phyloP scores from a whole-genome alignment of 2,797 vertebrate genomes.

The Eospalax fontanierii region DNA sequence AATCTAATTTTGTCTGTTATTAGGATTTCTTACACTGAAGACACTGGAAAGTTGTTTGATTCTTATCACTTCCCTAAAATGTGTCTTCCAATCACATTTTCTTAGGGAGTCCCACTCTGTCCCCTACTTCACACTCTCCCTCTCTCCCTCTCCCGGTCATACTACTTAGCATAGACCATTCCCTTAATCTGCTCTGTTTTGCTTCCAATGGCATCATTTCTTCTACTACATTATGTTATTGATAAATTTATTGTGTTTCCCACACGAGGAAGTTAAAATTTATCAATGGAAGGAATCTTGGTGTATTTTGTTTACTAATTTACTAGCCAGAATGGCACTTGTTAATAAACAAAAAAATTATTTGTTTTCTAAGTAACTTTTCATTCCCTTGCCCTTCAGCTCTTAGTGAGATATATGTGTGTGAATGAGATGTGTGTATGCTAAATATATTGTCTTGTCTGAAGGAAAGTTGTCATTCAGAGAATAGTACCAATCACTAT shows the following conservation, averaged over 20 bases:
- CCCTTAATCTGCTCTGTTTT: background rate
- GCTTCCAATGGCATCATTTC: background rate
- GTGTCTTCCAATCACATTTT: background rate
- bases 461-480: slow-evolving; percentile 16
- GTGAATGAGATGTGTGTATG: background rate
- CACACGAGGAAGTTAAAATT: background rate
- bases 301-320: slow-evolving; percentile 21
- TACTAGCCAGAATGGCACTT: background rate
- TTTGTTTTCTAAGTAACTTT: background rate
- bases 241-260: background rate
- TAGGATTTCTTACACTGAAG: slow-evolving; percentile 14
- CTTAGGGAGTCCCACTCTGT: too few relatives aligned
- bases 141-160: rapidly evolving
- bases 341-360: background rate
- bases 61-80: background rate
- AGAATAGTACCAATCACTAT: background rate
- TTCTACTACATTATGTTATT: background rate
- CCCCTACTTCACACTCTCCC: too few relatives aligned
- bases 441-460: background rate
- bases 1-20: background rate
- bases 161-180: background rate
- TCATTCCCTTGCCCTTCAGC: background rate
- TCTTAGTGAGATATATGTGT: background rate
- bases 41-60: background rate
- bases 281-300: background rate